A percentile compares a stretch with the other conserved stretches of the same genome.
phyloP scores from a whole-genome alignment of 2,797 vertebrate genomes.

The Pempheris klunzingeri region DNA sequence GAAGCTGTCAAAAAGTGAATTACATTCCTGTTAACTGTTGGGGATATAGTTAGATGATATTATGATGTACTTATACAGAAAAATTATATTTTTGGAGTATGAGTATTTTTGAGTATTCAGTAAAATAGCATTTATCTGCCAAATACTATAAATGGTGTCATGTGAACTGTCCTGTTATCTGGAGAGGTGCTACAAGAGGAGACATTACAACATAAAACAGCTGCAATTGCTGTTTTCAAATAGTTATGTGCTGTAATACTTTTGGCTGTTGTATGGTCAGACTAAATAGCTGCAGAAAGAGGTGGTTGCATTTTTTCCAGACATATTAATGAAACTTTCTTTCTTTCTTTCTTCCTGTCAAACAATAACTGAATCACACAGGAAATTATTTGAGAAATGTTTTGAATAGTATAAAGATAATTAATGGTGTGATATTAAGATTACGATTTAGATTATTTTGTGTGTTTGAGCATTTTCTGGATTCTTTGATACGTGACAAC shows the following conservation, averaged over 20 bases:
- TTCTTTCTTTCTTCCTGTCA: slow-evolving; percentile 18
- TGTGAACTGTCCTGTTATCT: background rate
- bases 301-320: slow-evolving; percentile 11
- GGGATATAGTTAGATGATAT: too few relatives aligned
- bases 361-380: slow-evolving; percentile 28
- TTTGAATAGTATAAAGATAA: slow-evolving; percentile 6
- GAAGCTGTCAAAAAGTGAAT: background rate
- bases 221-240: slow-evolving; percentile 12
- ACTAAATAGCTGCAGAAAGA: slow-evolving; percentile 11
- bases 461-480: background rate
- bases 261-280: slow-evolving; percentile 5
- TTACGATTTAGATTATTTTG: too few relatives aligned
- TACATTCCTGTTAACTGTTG: too few relatives aligned
- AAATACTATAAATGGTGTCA: background rate
- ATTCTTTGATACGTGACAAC: background rate
- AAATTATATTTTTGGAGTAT: background rate
- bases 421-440: too few relatives aligned
- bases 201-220: slow-evolving; percentile 1
- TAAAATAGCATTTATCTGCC: background rate
- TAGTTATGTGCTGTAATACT: slow-evolving; percentile 5
- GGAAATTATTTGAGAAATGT: slow-evolving; percentile 1
- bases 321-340: slow-evolving; percentile 22
- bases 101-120: background rate
- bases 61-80: background rate
- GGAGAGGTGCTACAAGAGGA: background rate